Evolutionary conservation across 2,797 vertebrate species (phyloP), one percentile per base, ranked within the genome.

Genomic region (Alcedo quadribrachys): DNA sequence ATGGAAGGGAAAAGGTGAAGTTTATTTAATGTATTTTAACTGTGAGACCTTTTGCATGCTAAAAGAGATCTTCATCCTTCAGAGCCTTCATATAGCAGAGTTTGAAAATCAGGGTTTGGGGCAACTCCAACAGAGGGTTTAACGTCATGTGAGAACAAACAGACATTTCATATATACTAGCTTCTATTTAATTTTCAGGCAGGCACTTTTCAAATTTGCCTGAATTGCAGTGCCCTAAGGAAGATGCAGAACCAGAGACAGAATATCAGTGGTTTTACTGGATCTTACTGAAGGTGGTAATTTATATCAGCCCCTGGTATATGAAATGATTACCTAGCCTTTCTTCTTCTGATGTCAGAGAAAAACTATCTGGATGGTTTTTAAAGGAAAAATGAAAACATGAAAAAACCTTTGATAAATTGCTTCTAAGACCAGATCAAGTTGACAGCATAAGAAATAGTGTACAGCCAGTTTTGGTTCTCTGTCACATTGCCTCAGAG

Each of bases 361-460:
- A 83, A 89, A 78, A 81, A 46, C 13, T 53, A 46, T 58, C 19
- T 42, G 77, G n/a, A 75, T 89, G 66, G 62, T 71, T 87, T 84
- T 88, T 17, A 91, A 92, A 93, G 87, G 35, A 54, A 80, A 87
- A 82, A 93, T 35, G 60, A 62, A 85, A 83, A 60, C 35, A 76
- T 4, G 58, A 91, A 85, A 91, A 71, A 71, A 50, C 20, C 48
- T 73, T 50, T 71, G 70, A 87, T 66, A 83, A 81, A 89, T 66
- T 70, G 65, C 16, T 80, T 85, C 74, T 71, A 62, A 32, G 66
- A 32, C 16, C 33, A 65, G 45, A 15, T 71, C 45, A 85, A 81
- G 18, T 51, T 71, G 32, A 90, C 18, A 70, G 32, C 42, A 62
- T 2, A 76, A 63, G n/a, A 87, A 85, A 87, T 9, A 54, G 7